Percentiles rank a stretch among this genome's conserved stretches.
These are phyloP conservation scores for Poecilus cupreus DNA, from an alignment of 2,888 invertebrate species.

Conservation along the genomic window DNA sequence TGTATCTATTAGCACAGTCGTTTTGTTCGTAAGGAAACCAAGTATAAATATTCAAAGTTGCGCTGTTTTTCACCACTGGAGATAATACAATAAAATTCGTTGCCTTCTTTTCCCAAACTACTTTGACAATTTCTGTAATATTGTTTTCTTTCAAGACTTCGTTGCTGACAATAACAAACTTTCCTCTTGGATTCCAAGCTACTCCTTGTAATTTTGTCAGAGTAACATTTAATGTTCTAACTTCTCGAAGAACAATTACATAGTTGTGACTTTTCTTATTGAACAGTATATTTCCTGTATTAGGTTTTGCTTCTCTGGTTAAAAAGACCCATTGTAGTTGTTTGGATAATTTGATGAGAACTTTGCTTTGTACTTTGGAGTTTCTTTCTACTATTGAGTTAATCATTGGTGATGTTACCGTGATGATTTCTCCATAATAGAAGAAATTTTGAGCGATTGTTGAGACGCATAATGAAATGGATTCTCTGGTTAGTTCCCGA, in stretches of 20 bases:
- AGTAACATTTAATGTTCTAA: not conserved
- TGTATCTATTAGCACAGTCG: conserved; percentile 25
- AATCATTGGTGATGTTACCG: not conserved
- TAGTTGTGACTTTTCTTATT: conserved; percentile 3
- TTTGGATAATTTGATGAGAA: not conserved
- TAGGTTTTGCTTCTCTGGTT: not conserved
- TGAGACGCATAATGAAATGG: not conserved
- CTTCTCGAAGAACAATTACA: not conserved
- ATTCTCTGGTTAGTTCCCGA: not conserved
- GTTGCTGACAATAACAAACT: conserved; percentile 1
- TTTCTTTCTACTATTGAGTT: not conserved
- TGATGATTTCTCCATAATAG: not conserved
- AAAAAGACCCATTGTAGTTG: not conserved
- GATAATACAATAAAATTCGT: conserved; percentile 12
- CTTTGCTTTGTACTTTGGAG: not conserved
- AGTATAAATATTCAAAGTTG: not conserved
- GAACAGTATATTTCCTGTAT: not conserved
- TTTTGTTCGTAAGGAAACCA: conserved; percentile 47
- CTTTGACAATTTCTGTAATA: not conserved
- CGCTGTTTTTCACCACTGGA: not conserved
- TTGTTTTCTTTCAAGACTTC: not conserved
- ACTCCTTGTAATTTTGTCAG: not conserved
- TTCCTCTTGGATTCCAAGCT: conserved; percentile 45
- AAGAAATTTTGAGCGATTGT: not conserved
- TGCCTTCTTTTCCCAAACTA: conserved; percentile 17